phyloP scores from a whole-genome alignment of 2,113 vertebrate species.

The Struthio camelus region DNA sequence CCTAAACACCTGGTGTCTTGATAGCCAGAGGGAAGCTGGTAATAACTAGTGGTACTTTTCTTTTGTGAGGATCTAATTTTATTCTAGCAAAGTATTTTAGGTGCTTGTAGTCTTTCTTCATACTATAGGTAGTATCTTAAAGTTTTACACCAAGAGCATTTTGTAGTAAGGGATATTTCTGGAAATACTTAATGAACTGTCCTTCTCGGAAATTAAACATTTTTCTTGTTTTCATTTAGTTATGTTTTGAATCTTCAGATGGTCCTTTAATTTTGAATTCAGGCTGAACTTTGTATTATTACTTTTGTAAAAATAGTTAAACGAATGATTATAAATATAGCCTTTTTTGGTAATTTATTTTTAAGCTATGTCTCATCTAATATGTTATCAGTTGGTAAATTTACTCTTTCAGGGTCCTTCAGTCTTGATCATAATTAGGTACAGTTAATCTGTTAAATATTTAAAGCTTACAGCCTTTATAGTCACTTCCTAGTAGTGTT shows the following conservation, averaged over 20 bases:
- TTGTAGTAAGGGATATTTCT: neutral
- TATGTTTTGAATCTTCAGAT: neutral
- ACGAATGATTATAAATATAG: neutral
- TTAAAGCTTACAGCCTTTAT: neutral
- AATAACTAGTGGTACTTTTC: neutral
- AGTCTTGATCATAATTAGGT: neutral
- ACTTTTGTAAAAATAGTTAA: neutral
- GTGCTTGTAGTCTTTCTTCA: neutral
- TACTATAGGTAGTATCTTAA: neutral
- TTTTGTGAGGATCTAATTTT: neutral
- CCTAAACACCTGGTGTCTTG: neutral
- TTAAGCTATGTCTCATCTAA: neutral
- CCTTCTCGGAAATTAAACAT: neutral
- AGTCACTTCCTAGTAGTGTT: neutral
- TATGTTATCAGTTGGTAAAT: neutral
- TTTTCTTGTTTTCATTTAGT: neutral
- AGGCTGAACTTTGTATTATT: neutral
- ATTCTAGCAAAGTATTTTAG: neutral
- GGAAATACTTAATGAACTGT: neutral
- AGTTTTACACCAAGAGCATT: neutral
- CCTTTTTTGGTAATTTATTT: neutral
- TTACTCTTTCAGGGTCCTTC: neutral
- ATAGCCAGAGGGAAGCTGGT: neutral
- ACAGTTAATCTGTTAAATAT: neutral
- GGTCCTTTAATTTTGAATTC: neutral